Conservation (phyloP, 2,113 vertebrate species). For the Okapia johnstoni region DNA sequence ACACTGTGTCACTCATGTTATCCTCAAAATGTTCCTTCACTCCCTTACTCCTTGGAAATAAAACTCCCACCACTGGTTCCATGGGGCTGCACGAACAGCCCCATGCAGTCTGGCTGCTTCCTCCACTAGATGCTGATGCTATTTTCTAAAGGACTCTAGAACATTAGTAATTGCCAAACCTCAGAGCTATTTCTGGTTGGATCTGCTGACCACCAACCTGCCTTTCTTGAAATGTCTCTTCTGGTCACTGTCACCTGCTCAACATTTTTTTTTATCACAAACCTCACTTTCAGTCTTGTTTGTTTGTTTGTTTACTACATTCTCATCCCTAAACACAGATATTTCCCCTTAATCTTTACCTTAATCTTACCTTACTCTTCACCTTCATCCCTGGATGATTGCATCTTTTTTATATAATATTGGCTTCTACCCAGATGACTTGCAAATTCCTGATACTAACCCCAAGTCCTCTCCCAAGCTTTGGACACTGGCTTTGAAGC, state of each 20-base stretch:
- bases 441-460: background rate
- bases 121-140: background rate
- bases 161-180: background rate
- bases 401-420: background rate
- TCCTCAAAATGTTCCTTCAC: background rate
- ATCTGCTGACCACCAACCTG: background rate
- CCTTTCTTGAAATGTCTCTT: constrained; percentile 1
- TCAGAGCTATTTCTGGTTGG: background rate
- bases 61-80: background rate
- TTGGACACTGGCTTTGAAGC: background rate
- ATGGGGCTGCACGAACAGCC: accelerated
- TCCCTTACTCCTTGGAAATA: background rate
- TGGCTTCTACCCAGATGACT: background rate
- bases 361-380: background rate
- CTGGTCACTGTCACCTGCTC: background rate
- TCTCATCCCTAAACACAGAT: background rate
- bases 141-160: background rate
- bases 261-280: background rate
- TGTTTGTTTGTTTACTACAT: background rate
- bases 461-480: background rate
- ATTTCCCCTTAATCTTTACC: background rate
- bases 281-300: background rate
- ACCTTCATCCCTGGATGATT: background rate
- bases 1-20: background rate
- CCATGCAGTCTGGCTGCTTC: background rate